Evolutionary conservation across 1,140 invertebrate species (phyloP), one percentile per base, ranked within the genome.

Genomic region (Schlechtendalia chinensis): DNA sequence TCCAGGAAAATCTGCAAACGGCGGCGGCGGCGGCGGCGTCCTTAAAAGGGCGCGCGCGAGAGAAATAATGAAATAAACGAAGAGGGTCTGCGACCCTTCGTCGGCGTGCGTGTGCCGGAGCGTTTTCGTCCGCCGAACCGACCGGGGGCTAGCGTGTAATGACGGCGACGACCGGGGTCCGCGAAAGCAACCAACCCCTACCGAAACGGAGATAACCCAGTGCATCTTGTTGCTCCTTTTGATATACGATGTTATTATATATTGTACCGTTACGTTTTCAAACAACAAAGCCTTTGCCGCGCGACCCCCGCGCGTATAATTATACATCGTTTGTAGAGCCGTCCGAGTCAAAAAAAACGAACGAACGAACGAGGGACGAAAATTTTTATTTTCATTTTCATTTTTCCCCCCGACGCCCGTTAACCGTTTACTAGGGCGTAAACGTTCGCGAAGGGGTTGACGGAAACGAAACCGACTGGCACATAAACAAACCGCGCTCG

Each of bases 281-380:
- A 71, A 71, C 16, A 39, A 77, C 74, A 77, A 61, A 77, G 74
- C 58, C 27, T 45, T 45, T 77, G 27, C 50, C 54, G n/a, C 53
- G 27, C 72, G 11, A 22, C 32, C 32, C 74, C 56, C 29, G 27
- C 29, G 6, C 27, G n/a, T n/a, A 56, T 77, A 77, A 77, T 77
- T 77, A 77, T 77, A 77, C 74, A 59, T 77, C 61, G 61, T 77
- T 77, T 77, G 74, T 77, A 77, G n/a, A n/a, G 74, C 61, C 39
- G 47, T 77, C 74, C 56, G 47, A 77, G 74, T 77, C 74, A 77
- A 77, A 77, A 77, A n/a, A n/a, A n/a, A n/a, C n/a, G n/a, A n/a
- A n/a, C n/a, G n/a, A n/a, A 77, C 47, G 74, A 61, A 61, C 61
- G 22, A 77, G 32, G 74, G 39, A 32, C 54, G 74, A 61, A 53